These are phyloP conservation scores for Coreoperca whiteheadi DNA, from an alignment of 2,113 vertebrate genomes.

Conservation along the genomic window DNA sequence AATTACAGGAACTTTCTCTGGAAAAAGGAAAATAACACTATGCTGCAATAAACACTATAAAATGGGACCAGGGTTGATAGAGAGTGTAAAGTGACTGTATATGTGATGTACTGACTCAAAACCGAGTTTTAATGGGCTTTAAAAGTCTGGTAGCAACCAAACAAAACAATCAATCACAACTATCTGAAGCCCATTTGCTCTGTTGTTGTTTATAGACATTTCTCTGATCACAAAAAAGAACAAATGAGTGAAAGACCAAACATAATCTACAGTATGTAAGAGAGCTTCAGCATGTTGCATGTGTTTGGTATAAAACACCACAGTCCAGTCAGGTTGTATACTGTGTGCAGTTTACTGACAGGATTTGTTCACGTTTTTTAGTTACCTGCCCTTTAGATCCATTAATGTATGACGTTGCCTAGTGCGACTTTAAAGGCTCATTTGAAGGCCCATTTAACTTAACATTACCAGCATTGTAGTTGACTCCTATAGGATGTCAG, in stretches of 20 bases:
- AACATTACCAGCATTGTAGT: background rate
- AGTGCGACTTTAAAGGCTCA: background rate
- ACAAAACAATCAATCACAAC: background rate
- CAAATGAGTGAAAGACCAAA: background rate
- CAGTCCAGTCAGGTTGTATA: background rate
- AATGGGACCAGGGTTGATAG: background rate
- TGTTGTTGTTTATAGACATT: background rate
- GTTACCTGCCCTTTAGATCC: background rate
- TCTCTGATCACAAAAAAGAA: background rate
- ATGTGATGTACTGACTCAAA: background rate
- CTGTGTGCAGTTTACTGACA: background rate
- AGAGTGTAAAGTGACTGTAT: background rate
- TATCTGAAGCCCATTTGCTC: no score
- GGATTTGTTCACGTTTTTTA: background rate
- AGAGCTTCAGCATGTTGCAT: background rate
- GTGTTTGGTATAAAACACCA: constrained; percentile 14
- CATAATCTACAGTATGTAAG: no score
- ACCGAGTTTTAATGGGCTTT: background rate
- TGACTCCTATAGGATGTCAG: background rate
- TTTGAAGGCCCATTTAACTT: background rate
- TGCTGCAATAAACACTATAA: background rate
- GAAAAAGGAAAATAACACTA: no score
- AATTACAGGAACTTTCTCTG: no score
- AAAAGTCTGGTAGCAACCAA: background rate
- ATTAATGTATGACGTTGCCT: background rate